Percentiles rank a stretch among this genome's conserved stretches.
phyloP scores from a whole-genome alignment of 2,888 invertebrate species.

The Oithona nana region DNA sequence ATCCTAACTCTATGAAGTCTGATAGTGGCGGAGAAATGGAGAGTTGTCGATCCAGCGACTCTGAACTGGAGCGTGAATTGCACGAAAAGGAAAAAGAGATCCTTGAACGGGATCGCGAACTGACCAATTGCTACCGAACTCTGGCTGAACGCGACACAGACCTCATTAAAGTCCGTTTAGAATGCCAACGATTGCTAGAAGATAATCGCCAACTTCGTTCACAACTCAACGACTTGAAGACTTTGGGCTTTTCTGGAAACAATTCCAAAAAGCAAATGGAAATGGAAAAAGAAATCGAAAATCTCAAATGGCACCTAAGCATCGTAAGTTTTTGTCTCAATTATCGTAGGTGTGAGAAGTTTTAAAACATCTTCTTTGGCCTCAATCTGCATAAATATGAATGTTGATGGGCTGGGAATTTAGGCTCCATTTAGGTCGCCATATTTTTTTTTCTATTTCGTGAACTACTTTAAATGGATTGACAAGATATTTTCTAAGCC shows the following conservation, averaged over 20 bases:
- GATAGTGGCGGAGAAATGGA: conserved; percentile 14
- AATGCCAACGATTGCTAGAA: background rate
- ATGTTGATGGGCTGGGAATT: no score
- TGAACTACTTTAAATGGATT: no score
- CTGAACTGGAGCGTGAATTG: background rate
- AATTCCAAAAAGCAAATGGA: background rate
- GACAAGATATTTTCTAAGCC: no score
- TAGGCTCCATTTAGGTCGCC: no score
- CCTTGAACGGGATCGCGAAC: conserved; percentile 1
- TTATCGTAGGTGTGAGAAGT: background rate
- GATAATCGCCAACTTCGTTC: background rate
- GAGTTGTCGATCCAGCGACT: conserved; percentile 6
- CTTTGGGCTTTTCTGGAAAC: no score
- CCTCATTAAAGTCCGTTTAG: conserved; percentile 1
- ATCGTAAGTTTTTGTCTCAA: background rate
- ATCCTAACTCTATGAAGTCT: conserved; percentile 7
- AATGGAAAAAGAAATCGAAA: conserved; percentile 12
- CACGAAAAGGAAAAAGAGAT: background rate
- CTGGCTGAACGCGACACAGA: conserved; percentile 3
- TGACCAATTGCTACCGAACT: background rate
- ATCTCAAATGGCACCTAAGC: conserved; percentile 12
- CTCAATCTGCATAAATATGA: no score
- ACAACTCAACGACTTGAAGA: background rate
- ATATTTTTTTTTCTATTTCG: no score
- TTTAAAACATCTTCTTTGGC: background rate